Percentiles rank a stretch among this genome's conserved stretches.
These are phyloP conservation scores for Rhopalosiphum padi DNA, from an alignment of 1,140 invertebrate genomes.

Conservation along the genomic window DNA sequence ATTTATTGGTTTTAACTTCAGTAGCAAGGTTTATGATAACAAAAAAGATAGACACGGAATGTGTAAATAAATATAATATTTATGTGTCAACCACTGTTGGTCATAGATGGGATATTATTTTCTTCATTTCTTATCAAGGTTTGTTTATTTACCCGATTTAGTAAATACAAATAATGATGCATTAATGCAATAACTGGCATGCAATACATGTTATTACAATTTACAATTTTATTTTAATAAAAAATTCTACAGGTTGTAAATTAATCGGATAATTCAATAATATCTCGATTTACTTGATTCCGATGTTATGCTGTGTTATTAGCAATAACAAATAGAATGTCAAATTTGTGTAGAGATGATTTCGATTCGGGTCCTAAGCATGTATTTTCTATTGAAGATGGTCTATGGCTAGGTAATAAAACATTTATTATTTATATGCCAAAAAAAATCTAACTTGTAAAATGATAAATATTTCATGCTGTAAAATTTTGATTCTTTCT, in stretches of 20 bases:
- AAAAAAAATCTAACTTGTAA: neutral
- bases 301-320: neutral
- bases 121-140: no score
- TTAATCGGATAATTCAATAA: neutral
- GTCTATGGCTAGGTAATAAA: constrained; percentile 72
- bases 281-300: neutral
- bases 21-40: neutral
- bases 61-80: neutral
- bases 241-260: neutral
- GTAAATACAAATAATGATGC: neutral
- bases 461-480: neutral
- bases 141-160: neutral
- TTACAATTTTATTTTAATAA: neutral
- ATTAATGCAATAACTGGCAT: no score
- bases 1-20: constrained; percentile 44
- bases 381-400: constrained; percentile 73
- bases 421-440: neutral
- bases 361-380: constrained; percentile 72
- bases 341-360: constrained; percentile 64
- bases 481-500: neutral
- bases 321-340: constrained; percentile 27
- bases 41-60: constrained; percentile 1
- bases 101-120: no score
- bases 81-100: no score
- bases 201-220: no score